These are phyloP conservation scores for rat (Rattus norvegicus) DNA, from an alignment of 2,113 vertebrate species.

Conservation along the genomic window GRCr8 NC_086021.1:154563001-154563500, in stretches of 20 bases:
- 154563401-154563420: not conserved
- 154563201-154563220: accelerated
- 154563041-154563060: not conserved
- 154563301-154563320: not conserved
- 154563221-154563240: not conserved
- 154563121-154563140: not conserved
- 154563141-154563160: not conserved
- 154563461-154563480: not conserved
- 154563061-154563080: no score
- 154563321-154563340: not conserved
- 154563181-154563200: no score
- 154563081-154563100: not conserved
- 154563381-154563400: not conserved
- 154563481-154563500: not conserved
- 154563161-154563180: not conserved
- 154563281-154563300: not conserved
- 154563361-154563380: not conserved
- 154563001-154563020: not conserved
- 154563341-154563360: not conserved
- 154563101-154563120: no score
- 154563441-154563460: not conserved
- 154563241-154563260: not conserved
- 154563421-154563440: not conserved
- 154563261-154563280: not conserved
- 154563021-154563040: not conserved